Evolutionary conservation across 2,113 vertebrate genomes (phyloP), one percentile per base, ranked within the genome.

Genomic region (Spizaetus ornatus): DNA sequence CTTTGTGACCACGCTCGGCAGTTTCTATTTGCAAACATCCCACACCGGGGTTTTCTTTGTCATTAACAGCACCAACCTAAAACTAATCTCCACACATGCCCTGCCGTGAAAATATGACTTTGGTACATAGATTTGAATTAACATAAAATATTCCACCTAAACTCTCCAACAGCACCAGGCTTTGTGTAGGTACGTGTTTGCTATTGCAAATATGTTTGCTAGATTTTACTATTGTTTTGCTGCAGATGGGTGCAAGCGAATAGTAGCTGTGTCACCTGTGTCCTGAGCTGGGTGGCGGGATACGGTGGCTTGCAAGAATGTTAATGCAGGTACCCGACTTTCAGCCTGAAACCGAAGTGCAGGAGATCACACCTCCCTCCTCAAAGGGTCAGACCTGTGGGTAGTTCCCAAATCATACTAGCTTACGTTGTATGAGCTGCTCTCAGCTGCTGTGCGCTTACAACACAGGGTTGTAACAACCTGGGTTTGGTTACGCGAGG

Each of bases 251-350:
- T 55, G 13, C 52, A 59, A 40, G 11, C 3, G 6, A 80, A 45
- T 25, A 42, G 25, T 6, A 10, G 16, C 19, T 55, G 21, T 48
- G 10, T 50, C 52, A 8, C 16, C 18, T 45, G 23, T 70, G 11
- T 50, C 52, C 43, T 5, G 19, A 86, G n/a, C 14, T 20, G 32
- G n/a, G 26, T 16, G 25, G 10, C 14, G 32, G 38, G 43, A 58
- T 32, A 29, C 0, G 0, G 0, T 72, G 36, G 34, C 17, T 50
- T 52, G 29, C 19, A 77, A 58, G 87, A 91, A 36, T 3, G 1
- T 29, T 55, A 19, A 42, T 0, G 1, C 29, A n/a, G 36, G 16
- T 25, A 12, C 10, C 12, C 0, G 0, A 31, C 42, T 70, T 65
- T 43, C 31, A 58, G 45, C 26, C 8, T 63, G 50, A 55, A 59